Percentiles rank a stretch among this genome's conserved stretches.
These are phyloP conservation scores for Drosophila arawakana DNA, from an alignment of 1,140 invertebrate species.

Conservation along the genomic window DNA sequence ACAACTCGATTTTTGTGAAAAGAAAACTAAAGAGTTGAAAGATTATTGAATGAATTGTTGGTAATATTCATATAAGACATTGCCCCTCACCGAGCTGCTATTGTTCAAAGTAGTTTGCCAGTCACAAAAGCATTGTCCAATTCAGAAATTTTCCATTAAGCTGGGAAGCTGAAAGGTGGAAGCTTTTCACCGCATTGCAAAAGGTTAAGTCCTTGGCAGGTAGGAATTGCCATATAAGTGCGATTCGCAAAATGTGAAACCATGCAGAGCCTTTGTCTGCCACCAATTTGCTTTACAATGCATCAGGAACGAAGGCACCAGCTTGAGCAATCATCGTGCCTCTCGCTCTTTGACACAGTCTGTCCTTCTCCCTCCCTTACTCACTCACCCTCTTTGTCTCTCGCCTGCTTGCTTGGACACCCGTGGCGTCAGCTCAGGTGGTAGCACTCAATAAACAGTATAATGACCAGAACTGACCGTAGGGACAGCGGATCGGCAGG, in stretches of 20 bases:
- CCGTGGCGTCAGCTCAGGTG: constrained; percentile 57
- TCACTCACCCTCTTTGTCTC: neutral
- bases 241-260: constrained; percentile 4
- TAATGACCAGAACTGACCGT: constrained; percentile 74
- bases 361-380: neutral
- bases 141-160: constrained; percentile 22
- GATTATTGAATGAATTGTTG: neutral
- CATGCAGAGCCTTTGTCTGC: constrained; percentile 36
- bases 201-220: constrained; percentile 27
- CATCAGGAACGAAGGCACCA: neutral
- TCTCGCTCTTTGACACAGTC: neutral
- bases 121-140: constrained; percentile 10
- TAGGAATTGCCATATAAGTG: neutral
- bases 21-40: neutral
- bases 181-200: neutral
- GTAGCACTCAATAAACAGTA: constrained; percentile 75
- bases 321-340: neutral
- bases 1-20: no score
- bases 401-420: constrained; percentile 14
- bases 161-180: neutral
- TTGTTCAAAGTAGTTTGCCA: neutral
- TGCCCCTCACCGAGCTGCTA: neutral
- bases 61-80: constrained; percentile 1
- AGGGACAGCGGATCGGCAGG: constrained; percentile 1
- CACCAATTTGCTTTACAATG: constrained; percentile 40